Percentiles rank a stretch among this genome's conserved stretches.
These are phyloP conservation scores for Rallus crepitans DNA, from an alignment of 2,797 vertebrate species.

Conservation along the genomic window DNA sequence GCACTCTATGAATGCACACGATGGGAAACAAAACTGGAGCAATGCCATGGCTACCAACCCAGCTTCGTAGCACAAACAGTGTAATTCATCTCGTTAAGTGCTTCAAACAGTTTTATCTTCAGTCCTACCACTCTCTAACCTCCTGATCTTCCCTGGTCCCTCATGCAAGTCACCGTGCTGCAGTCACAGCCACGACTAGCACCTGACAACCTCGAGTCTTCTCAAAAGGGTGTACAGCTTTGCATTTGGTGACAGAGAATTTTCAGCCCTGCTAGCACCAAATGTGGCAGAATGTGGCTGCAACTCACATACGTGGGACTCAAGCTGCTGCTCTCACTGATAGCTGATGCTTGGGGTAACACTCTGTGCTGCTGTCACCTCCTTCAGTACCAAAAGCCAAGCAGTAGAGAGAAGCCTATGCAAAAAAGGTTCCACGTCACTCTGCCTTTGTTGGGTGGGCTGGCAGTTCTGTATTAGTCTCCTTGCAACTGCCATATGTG, in stretches of 20 bases:
- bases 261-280: not conserved
- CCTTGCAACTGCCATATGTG: not conserved
- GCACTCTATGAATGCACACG: not conserved
- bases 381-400: not conserved
- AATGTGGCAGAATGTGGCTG: not conserved
- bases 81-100: not conserved
- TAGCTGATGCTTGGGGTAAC: not conserved
- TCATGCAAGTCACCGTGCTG: accelerated
- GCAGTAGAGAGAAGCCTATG: not conserved
- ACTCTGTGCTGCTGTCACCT: not conserved
- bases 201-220: not conserved
- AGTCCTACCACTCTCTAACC: not conserved
- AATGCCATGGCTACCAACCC: not conserved
- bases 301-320: not conserved
- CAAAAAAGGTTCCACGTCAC: not conserved
- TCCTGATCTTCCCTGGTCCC: not conserved
- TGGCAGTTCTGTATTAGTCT: not conserved
- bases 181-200: conserved; percentile 5
- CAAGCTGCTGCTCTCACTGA: not conserved
- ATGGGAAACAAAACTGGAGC: not conserved
- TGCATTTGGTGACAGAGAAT: not conserved
- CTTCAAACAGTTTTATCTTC: not conserved
- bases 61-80: accelerated
- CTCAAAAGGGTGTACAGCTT: not conserved
- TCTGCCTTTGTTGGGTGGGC: not conserved